Conservation (phyloP, 1,140 invertebrate species). For the Conus betulinus region DNA sequence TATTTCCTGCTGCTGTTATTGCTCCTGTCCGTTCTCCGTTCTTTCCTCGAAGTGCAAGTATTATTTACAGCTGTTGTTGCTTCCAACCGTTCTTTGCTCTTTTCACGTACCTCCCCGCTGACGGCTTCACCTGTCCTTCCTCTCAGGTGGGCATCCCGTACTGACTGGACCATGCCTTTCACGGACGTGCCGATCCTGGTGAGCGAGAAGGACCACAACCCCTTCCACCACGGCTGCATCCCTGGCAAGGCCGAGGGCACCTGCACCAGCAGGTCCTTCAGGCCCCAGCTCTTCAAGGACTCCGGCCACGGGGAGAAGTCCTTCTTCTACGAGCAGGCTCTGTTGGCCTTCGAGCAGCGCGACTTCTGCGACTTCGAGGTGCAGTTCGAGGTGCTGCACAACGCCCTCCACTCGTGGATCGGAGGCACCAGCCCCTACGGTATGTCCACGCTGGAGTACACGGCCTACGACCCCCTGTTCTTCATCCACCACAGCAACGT, state of each 20-base stretch:
- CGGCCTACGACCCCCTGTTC: slow-evolving; percentile 55
- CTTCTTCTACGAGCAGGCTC: slow-evolving; percentile 44
- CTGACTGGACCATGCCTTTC: slow-evolving; percentile 55
- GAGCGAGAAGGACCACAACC: slow-evolving; percentile 43
- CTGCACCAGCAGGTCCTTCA: slow-evolving; percentile 32
- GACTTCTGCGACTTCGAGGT: slow-evolving; percentile 50
- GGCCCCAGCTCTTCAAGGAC: slow-evolving; percentile 38
- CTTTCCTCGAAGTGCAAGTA: too few relatives aligned
- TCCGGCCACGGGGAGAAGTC: slow-evolving; percentile 37
- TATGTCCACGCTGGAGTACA: slow-evolving; percentile 55
- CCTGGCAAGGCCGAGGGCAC: slow-evolving; percentile 2
- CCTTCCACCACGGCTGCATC: slow-evolving; percentile 40
- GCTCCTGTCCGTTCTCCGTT: too few relatives aligned
- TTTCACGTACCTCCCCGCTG: too few relatives aligned
- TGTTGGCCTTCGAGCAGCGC: slow-evolving; percentile 47
- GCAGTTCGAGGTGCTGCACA: slow-evolving; percentile 40
- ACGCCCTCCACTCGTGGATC: slow-evolving; percentile 51
- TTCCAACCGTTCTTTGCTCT: too few relatives aligned
- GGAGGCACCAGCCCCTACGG: slow-evolving; percentile 48
- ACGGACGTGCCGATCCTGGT: slow-evolving; percentile 42
- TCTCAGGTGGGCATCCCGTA: slow-evolving; percentile 51
- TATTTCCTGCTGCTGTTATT: too few relatives aligned
- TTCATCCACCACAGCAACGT: slow-evolving; percentile 50
- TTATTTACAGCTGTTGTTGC: too few relatives aligned
- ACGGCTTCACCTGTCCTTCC: too few relatives aligned